Percentiles rank a stretch among this genome's conserved stretches.
phyloP scores from a whole-genome alignment of 64 coral and sea anemone genomes.

The Pocillopora verrucosa region DNA sequence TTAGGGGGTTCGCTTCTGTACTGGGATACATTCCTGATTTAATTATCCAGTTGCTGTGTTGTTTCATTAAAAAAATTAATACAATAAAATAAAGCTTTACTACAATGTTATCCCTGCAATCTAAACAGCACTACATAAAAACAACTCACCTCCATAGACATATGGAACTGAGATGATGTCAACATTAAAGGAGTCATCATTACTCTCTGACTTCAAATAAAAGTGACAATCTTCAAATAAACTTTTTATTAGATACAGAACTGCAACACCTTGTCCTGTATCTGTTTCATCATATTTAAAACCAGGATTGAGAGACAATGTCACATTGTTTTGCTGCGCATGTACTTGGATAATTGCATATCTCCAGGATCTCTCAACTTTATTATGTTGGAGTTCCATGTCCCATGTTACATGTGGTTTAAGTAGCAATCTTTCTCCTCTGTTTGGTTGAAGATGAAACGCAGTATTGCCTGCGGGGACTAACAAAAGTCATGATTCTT shows the following conservation, averaged over 20 bases:
- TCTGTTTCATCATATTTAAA: conserved; percentile 50
- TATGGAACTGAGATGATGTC: conserved; percentile 59
- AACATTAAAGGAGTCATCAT: conserved; percentile 4
- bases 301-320: conserved; percentile 23
- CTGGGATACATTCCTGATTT: too few relatives aligned
- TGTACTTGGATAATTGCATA: conserved; percentile 90
- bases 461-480: not conserved
- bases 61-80: too few relatives aligned
- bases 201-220: conserved; percentile 49
- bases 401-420: not conserved
- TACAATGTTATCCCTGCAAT: too few relatives aligned
- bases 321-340: conserved; percentile 52
- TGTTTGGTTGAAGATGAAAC: conserved; percentile 50
- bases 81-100: too few relatives aligned
- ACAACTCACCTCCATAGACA: conserved; percentile 31
- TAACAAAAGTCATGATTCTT: not conserved
- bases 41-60: too few relatives aligned
- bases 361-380: conserved; percentile 37
- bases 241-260: conserved; percentile 31
- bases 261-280: conserved; percentile 61
- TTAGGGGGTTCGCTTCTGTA: too few relatives aligned
- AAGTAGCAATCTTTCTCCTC: conserved; percentile 46
- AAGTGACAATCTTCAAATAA: conserved; percentile 2
- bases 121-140: not conserved
- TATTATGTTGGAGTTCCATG: not conserved